Evolutionary conservation across 2,888 invertebrate genomes (phyloP), one percentile per base, ranked within the genome.

Genomic region (Melanophora roralis): DNA sequence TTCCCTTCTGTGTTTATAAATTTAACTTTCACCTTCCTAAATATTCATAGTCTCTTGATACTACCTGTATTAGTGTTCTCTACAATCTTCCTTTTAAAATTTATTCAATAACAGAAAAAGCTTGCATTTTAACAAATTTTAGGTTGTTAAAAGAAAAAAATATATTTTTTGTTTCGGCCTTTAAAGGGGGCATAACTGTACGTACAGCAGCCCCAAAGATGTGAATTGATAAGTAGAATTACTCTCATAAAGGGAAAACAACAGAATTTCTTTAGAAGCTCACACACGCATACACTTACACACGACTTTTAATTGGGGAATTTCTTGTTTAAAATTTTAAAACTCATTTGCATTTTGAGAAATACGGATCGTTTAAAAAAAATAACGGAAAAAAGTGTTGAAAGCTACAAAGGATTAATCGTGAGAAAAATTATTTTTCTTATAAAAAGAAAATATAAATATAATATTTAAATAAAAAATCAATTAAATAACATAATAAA

Each of bases 321-420:
- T 45, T 43, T 55, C 49, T 21, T 32, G 65, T 43, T 49, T 8
- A 43, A 45, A 72, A 72, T 45, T n/a, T 80, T 62, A 80, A 80
- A 80, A 68, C 68, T 57, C 43, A 76, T 80, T 80, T 64, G 59
- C 64, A 64, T 73, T 68, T 80, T 43, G 64, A 36, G 38, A 47
- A 64, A 64, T 59, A 64, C 72, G 72, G 67, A 57, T 71, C 65
- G 53, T 69, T 53, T 16, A n/a, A 65, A 65, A 19, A 14, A 43
- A 64, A 51, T 36, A 53, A 51, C 55, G 57, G 43, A 57, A 64
- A 21, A 57, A 21, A 53, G 55, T 55, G 27, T 36, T 38, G 11
- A 49, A 57, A 64, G n/a, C n/a, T n/a, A n/a, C n/a, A 43, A 55
- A 78, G 67, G 57, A 64, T 47, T 59, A 53, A 19, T 9, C 27